phyloP scores from a whole-genome alignment of 2,888 invertebrate species.

The Dascillus cervinus region DNA sequence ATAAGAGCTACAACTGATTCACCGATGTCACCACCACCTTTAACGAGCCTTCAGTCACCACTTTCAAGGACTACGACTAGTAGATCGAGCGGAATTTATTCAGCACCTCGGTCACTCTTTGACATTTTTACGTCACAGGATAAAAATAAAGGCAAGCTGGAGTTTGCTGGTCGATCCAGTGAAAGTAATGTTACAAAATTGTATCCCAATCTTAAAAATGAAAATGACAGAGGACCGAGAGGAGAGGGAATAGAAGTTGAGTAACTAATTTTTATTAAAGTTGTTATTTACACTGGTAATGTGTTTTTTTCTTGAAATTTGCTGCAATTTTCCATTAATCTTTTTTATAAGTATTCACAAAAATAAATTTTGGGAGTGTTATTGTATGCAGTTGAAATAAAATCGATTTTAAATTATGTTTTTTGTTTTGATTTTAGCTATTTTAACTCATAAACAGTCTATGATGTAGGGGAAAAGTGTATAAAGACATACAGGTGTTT shows the following conservation, averaged over 20 bases:
- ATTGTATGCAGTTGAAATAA: not conserved
- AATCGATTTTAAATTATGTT: slow-evolving; percentile 1
- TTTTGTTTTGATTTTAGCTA: not conserved
- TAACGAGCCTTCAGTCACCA: slow-evolving; percentile 32
- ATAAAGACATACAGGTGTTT: too few species aligned
- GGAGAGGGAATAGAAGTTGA: slow-evolving; percentile 38
- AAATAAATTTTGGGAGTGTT: not conserved
- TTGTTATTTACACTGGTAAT: not conserved
- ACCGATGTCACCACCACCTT: slow-evolving; percentile 72
- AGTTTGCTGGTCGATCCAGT: slow-evolving; percentile 52
- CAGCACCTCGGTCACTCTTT: slow-evolving; percentile 49
- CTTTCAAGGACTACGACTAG: slow-evolving; percentile 23
- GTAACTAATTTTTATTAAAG: slow-evolving; percentile 9
- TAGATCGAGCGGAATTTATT: slow-evolving; percentile 31
- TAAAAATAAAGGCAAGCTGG: slow-evolving; percentile 42
- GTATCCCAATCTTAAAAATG: slow-evolving; percentile 61
- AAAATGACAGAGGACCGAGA: slow-evolving; percentile 41
- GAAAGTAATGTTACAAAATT: slow-evolving; percentile 59
- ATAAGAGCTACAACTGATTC: slow-evolving; percentile 78
- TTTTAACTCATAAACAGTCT: too few species aligned
- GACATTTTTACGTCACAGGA: slow-evolving; percentile 60
- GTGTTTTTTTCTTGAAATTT: not conserved
- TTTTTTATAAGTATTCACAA: too few species aligned
- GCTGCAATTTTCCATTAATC: too few species aligned
- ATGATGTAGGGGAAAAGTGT: too few species aligned